Conservation (phyloP, 2,113 vertebrate species). For the Triplophysa rosa region DNA sequence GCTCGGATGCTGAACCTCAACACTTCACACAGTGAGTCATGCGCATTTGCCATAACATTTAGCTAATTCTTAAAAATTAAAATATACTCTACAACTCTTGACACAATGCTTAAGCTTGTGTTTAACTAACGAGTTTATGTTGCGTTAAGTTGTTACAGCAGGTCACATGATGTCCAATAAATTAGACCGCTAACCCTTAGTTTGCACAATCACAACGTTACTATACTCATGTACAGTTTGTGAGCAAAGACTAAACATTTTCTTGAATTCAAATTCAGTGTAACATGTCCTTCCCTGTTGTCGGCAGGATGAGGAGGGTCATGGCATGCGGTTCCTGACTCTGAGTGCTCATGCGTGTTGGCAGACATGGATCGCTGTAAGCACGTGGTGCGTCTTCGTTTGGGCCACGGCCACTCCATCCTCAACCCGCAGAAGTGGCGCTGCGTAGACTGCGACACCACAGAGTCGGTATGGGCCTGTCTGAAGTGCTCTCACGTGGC, state of each 20-base stretch:
- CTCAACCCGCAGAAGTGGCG: constrained; percentile 98
- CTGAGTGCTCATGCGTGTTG: constrained; percentile 73
- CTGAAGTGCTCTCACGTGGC: constrained; percentile 97
- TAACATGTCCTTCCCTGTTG: background rate
- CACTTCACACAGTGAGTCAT: constrained; percentile 38
- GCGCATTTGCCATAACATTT: too few species aligned
- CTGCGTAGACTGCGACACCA: constrained; percentile 89
- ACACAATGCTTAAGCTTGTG: too few species aligned
- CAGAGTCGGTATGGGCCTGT: constrained; percentile 95
- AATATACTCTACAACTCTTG: background rate
- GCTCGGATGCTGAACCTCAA: constrained; percentile 19
- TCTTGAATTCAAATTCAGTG: background rate
- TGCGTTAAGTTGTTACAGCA: background rate
- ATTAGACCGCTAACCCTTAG: too few species aligned
- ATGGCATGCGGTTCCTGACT: constrained; percentile 68
- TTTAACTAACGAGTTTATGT: too few species aligned
- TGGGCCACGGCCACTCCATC: constrained; percentile 96
- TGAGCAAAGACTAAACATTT: too few species aligned
- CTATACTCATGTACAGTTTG: too few species aligned
- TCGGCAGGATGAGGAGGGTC: constrained; percentile 65
- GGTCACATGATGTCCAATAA: too few species aligned
- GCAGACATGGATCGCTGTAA: constrained; percentile 95
- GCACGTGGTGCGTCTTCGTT: constrained; percentile 93
- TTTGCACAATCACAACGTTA: too few species aligned
- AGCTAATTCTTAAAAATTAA: background rate